Conservation (phyloP, 1,140 invertebrate genomes). For the Sycophaga agraensis region DNA sequence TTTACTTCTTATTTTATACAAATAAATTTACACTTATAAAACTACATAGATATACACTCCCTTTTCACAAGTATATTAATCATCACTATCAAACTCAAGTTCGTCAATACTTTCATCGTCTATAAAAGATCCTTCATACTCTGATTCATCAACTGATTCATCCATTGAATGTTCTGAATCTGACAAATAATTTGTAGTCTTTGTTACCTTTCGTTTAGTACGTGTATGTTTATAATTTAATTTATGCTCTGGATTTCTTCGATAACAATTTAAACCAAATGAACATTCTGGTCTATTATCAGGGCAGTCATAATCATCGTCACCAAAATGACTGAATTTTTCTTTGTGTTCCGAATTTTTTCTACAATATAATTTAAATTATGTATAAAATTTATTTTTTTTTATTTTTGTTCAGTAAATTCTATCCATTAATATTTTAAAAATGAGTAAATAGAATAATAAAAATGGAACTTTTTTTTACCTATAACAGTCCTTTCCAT, state of each 20-base stretch:
- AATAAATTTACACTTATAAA: slow-evolving; percentile 13
- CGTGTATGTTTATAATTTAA: slow-evolving; percentile 55
- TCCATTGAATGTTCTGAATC: slow-evolving; percentile 43
- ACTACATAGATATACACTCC: background rate
- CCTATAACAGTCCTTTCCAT: slow-evolving; percentile 51
- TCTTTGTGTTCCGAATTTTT: slow-evolving; percentile 52
- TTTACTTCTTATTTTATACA: slow-evolving; percentile 14
- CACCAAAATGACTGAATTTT: slow-evolving; percentile 55
- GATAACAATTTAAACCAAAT: slow-evolving; percentile 59
- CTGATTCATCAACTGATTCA: slow-evolving; percentile 48
- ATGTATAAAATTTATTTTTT: background rate
- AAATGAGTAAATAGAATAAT: too few species aligned
- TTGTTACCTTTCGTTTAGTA: slow-evolving; percentile 14
- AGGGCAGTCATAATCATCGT: slow-evolving; percentile 57
- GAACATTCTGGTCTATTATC: slow-evolving; percentile 58
- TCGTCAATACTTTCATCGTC: slow-evolving; percentile 34
- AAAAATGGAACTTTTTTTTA: slow-evolving; percentile 35
- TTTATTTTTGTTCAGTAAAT: too few species aligned
- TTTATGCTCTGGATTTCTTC: slow-evolving; percentile 58
- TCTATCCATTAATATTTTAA: too few species aligned
- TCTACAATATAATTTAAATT: slow-evolving; percentile 35
- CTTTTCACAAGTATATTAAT: slow-evolving; percentile 1
- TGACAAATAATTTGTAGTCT: background rate
- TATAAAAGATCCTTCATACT: slow-evolving; percentile 27
- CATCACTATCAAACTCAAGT: slow-evolving; percentile 16